Evolutionary conservation across 2,888 invertebrate species (phyloP).

Genomic region (Zhengitettix transpicula): DNA sequence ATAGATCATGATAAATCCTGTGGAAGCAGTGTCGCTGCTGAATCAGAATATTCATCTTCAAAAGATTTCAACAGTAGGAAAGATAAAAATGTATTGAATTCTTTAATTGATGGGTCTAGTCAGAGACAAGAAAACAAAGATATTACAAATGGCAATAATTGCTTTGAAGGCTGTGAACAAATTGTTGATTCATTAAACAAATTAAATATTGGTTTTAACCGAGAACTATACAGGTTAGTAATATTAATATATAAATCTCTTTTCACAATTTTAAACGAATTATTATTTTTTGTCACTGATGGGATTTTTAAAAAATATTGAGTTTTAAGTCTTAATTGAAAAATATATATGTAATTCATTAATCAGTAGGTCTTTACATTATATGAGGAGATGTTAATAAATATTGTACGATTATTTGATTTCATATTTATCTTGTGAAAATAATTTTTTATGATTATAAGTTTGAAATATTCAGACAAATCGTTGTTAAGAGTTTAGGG

Average conservation of each 20-base stretch:
- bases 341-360: too few species aligned
- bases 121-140: not conserved
- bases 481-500: too few species aligned
- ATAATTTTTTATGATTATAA: too few species aligned
- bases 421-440: not conserved
- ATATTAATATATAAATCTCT: not conserved
- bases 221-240: conserved; percentile 1
- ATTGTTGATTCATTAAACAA: conserved; percentile 5
- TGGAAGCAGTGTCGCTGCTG: not conserved
- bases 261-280: not conserved
- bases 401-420: not conserved
- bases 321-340: too few species aligned
- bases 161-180: conserved; percentile 2
- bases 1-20: conserved; percentile 4
- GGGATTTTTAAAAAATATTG: too few species aligned
- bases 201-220: conserved; percentile 4
- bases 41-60: not conserved
- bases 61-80: not conserved
- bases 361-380: too few species aligned
- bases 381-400: too few species aligned
- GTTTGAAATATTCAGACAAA: too few species aligned
- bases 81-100: not conserved
- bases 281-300: too few species aligned
- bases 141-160: conserved; percentile 5
- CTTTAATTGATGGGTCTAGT: not conserved